Base-by-base conservation (phyloP, 2,113 vertebrate genomes). In the Romanogobio albipinnatus region DNA sequence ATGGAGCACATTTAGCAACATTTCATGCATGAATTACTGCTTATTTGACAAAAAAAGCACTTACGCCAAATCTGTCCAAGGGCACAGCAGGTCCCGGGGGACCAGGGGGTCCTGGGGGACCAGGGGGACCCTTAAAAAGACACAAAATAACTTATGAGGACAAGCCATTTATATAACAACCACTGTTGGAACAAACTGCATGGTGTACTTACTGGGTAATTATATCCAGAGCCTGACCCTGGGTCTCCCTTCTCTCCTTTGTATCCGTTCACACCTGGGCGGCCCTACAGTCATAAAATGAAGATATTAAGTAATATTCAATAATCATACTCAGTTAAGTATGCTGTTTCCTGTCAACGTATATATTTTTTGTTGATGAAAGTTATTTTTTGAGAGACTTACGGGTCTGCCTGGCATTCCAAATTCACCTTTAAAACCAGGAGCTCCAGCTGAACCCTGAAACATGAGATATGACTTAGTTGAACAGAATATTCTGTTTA, bases 321-420 rank as follows among this genome's bases (percentile, higher is more conserved):
- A 47, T 59, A 10, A 3, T 29, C 24, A 75, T 47, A 53, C 43
- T 73, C 24, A 19, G 14, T 83, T 19, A 62, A 64, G 3, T 64
- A 79, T 83, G 22, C 49, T 68, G 64, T 19, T 68, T 15, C 39
- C 36, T 22, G 33, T 2, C 56, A 39, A 11, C 0, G 9, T 29
- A 59, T 71, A 43, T 47, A 29, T 4, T 24, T 45, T 19, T 56
- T 29, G 3, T 76, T 22, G 26, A 76, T 22, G 17, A 56, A 56
- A 76, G 73, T 15, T 24, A n/a, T 13, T 84, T 76, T 11, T 56
- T 29, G 17, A 43, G 29, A 43, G 62, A 92, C 96, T 96, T 88
- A 99, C 98, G 0, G 97, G 96, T 91, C 98, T 93, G 82, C 98
- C 98, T 0, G 98, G 98, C 80, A 99, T 93, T 84, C 98, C 98